phyloP scores from a whole-genome alignment of 2,888 invertebrate species.

The Alcis repandata region DNA sequence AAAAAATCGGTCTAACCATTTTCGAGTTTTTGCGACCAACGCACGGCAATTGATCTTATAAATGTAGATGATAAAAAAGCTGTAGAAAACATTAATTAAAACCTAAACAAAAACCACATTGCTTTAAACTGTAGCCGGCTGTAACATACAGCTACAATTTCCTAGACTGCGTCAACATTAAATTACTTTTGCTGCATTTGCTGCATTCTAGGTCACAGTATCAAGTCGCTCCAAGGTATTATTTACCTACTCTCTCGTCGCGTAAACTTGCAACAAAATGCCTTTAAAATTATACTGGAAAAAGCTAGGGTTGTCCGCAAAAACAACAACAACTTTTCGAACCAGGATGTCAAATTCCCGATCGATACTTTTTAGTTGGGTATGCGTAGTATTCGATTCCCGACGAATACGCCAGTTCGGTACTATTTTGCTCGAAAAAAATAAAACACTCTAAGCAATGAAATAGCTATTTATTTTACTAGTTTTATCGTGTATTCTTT shows the following conservation, averaged over 20 bases:
- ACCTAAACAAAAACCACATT: background rate
- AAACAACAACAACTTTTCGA: constrained; percentile 39
- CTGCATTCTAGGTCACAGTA: constrained; percentile 26
- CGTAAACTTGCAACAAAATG: constrained; percentile 11
- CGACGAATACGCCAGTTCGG: background rate
- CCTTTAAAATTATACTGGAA: constrained; percentile 14
- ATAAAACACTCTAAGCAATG: background rate
- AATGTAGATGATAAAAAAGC: background rate
- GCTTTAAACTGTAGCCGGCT: background rate
- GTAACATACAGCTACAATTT: background rate
- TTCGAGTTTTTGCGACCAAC: too few species aligned
- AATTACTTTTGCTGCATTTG: constrained; percentile 18
- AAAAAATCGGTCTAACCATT: too few species aligned
- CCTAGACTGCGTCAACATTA: constrained; percentile 9
- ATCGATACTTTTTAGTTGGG: background rate
- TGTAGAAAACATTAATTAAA: background rate
- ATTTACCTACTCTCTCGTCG: constrained; percentile 1
- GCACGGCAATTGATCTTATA: too few species aligned
- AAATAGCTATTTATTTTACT: too few species aligned
- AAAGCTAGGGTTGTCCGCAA: constrained; percentile 7
- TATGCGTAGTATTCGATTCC: background rate
- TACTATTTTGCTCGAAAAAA: background rate
- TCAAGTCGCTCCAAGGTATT: background rate
- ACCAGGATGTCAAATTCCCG: background rate
- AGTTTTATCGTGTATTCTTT: too few species aligned